Conservation (phyloP, 1,140 invertebrate species). For the Venustaconcha ellipsiformis region DNA sequence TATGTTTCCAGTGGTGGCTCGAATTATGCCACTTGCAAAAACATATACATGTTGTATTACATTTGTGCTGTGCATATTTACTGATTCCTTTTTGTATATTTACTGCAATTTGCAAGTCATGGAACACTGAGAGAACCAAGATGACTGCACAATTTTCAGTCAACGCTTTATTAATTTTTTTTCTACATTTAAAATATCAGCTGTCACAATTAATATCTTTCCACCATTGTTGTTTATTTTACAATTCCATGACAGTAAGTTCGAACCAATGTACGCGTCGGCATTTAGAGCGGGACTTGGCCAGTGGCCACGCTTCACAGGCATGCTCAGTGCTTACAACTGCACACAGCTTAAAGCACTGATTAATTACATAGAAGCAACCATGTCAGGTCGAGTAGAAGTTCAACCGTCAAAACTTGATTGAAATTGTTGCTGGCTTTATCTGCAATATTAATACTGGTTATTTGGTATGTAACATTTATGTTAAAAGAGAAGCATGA, state of each 20-base stretch:
- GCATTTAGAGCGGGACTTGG: constrained; percentile 47
- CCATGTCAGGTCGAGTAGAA: background rate
- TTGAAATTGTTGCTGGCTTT: constrained; percentile 26
- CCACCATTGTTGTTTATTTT: constrained; percentile 42
- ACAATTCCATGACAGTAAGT: constrained; percentile 34
- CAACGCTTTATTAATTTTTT: constrained; percentile 43
- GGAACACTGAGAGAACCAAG: constrained; percentile 41
- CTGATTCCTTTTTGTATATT: constrained; percentile 60
- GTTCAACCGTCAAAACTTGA: background rate
- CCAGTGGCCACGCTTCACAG: constrained; percentile 54
- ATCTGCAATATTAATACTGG: constrained; percentile 2
- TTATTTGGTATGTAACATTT: constrained; percentile 40
- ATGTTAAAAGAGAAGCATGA: constrained; percentile 45
- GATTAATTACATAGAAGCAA: constrained; percentile 37
- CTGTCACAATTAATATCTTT: constrained; percentile 35
- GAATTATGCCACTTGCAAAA: constrained; percentile 41
- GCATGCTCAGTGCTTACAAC: constrained; percentile 60
- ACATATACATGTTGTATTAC: constrained; percentile 60
- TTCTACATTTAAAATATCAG: constrained; percentile 53
- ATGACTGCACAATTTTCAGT: constrained; percentile 52
- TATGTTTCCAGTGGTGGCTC: no score
- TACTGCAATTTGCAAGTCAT: constrained; percentile 45
- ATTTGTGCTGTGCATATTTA: constrained; percentile 63
- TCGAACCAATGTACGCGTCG: constrained; percentile 50
- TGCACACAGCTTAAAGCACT: constrained; percentile 53